A percentile compares a stretch with the other conserved stretches of the same genome.
Conservation (phyloP, 2,797 vertebrate species). For the Ctenopoma multispine region DNA sequence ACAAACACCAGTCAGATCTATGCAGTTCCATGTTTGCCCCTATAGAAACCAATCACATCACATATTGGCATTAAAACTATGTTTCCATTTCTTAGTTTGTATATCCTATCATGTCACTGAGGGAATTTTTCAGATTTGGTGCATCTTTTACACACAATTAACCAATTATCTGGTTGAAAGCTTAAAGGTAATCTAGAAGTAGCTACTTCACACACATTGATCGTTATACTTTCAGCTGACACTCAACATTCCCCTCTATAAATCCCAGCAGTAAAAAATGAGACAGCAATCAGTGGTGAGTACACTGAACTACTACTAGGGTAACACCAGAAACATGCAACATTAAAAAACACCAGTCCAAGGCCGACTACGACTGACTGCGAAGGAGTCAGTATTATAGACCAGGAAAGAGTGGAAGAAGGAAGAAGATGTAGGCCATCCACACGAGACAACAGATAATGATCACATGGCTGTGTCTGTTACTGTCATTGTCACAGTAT, state of each 20-base stretch:
- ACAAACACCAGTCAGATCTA: slow-evolving; percentile 33
- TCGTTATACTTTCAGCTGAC: slow-evolving; percentile 31
- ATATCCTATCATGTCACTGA: background rate
- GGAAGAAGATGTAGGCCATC: background rate
- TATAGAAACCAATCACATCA: slow-evolving; percentile 29
- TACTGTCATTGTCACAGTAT: no score
- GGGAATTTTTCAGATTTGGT: slow-evolving; percentile 2
- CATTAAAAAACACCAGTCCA: no score
- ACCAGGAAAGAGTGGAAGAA: no score
- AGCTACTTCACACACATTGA: slow-evolving; percentile 24
- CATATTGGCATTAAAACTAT: slow-evolving; percentile 33
- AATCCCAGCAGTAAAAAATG: slow-evolving; percentile 61
- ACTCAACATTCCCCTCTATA: slow-evolving; percentile 33
- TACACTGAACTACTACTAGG: slow-evolving; percentile 13
- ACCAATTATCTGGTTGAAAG: background rate
- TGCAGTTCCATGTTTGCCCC: slow-evolving; percentile 32
- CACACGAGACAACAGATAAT: no score
- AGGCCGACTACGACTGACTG: no score
- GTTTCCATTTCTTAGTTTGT: background rate
- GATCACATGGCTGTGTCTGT: no score
- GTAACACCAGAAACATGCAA: no score
- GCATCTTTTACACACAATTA: slow-evolving; percentile 2
- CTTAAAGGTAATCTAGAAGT: slow-evolving; percentile 4
- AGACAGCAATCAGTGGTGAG: slow-evolving; percentile 46
- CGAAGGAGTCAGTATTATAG: no score